Conservation (phyloP, 2,797 vertebrate species). For the Carduelis carduelis region DNA sequence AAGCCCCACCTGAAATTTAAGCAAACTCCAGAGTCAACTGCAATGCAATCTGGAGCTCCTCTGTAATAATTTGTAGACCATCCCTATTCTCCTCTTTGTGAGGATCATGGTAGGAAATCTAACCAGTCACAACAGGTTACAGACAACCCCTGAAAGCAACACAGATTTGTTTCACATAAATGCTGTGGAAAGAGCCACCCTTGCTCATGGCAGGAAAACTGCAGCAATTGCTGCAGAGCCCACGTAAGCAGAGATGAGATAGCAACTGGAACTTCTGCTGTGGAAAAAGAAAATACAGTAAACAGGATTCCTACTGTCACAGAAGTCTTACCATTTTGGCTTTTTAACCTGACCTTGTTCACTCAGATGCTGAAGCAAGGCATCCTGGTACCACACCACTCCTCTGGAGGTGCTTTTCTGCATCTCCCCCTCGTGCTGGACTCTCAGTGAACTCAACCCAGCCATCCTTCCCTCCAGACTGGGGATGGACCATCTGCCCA, state of each 20-base stretch:
- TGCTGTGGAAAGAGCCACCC: not conserved
- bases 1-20: not conserved
- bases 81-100: not conserved
- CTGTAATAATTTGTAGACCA: not conserved
- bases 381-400: not conserved
- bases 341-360: not conserved
- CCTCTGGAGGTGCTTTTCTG: not conserved
- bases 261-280: not conserved
- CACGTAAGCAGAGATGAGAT: not conserved
- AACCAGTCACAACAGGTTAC: not conserved
- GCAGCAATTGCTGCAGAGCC: not conserved
- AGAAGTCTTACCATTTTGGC: not conserved
- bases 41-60: not conserved
- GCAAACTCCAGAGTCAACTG: not conserved
- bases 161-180: not conserved
- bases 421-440: not conserved
- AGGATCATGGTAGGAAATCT: not conserved
- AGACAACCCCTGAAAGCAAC: not conserved
- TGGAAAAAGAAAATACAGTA: not conserved
- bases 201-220: not conserved
- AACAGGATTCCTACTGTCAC: not conserved
- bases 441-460: not conserved
- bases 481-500: not conserved
- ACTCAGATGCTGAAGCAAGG: not conserved
- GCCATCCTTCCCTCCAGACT: not conserved